Evolutionary conservation across 1,140 invertebrate genomes (phyloP).

Genomic region (Drosophila aff.): DNA sequence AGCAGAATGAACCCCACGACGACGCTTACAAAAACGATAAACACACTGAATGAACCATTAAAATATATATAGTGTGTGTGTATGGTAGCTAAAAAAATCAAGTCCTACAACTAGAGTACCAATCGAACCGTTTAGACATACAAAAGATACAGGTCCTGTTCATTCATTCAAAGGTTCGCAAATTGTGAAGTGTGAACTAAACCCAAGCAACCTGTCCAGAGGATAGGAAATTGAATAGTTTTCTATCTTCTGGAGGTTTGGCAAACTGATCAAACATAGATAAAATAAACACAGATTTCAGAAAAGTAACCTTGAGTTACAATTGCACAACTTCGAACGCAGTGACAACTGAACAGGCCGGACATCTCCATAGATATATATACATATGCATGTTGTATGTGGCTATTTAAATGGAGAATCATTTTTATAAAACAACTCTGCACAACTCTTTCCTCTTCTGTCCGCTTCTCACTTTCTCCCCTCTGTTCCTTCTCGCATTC

Average conservation of each 20-base stretch:
- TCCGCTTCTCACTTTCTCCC: not conserved
- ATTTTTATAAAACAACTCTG: conserved; percentile 67
- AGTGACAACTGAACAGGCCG: conserved; percentile 8
- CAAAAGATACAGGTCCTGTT: conserved; percentile 22
- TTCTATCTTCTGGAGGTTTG: not conserved
- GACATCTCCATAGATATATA: conserved; percentile 43
- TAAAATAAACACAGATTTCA: too few relatives aligned
- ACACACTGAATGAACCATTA: conserved; percentile 41
- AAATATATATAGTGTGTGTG: conserved; percentile 6
- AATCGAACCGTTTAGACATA: conserved; percentile 41
- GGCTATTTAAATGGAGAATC: conserved; percentile 54
- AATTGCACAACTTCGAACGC: not conserved
- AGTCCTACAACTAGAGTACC: conserved; percentile 51
- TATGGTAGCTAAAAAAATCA: conserved; percentile 31
- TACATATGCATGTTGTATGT: conserved; percentile 49
- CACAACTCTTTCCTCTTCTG: conserved; percentile 21
- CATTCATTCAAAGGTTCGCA: conserved; percentile 2
- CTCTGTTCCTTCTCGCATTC: conserved; percentile 2
- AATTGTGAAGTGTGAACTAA: not conserved
- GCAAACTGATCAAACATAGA: not conserved
- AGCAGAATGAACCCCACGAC: conserved; percentile 43
- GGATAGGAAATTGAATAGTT: not conserved
- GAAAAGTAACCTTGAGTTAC: not conserved
- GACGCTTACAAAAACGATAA: conserved; percentile 40
- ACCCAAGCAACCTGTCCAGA: not conserved